Conservation (phyloP, 2,888 invertebrate species). For the Zhengitettix transpicula region DNA sequence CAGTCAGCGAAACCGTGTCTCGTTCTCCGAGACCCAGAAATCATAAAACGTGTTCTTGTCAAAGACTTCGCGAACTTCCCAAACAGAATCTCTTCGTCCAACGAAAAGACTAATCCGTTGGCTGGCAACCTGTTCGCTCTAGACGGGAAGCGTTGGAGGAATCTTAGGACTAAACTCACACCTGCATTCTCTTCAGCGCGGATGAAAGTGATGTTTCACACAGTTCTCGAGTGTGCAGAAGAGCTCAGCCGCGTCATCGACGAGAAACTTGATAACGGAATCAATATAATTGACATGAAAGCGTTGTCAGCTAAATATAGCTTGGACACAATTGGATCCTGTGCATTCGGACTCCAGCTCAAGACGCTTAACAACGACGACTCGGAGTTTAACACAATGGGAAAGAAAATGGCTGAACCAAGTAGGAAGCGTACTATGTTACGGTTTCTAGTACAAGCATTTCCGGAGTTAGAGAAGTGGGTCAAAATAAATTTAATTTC, state of each 20-base stretch:
- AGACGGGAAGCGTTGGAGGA: slow-evolving; percentile 42
- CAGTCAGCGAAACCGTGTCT: slow-evolving; percentile 32
- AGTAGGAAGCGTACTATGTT: slow-evolving; percentile 17
- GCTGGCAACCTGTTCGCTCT: slow-evolving; percentile 41
- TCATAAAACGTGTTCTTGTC: slow-evolving; percentile 37
- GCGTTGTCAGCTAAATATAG: slow-evolving; percentile 21
- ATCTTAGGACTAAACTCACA: slow-evolving; percentile 40
- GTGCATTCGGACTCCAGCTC: slow-evolving; percentile 29
- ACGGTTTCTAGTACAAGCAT: slow-evolving; percentile 20
- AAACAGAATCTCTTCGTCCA: slow-evolving; percentile 44
- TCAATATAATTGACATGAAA: slow-evolving; percentile 20
- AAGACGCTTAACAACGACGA: slow-evolving; percentile 13
- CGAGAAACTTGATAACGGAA: slow-evolving; percentile 20
- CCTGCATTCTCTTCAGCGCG: slow-evolving; percentile 51
- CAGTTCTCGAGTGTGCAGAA: slow-evolving; percentile 37
- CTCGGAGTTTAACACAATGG: slow-evolving; percentile 12
- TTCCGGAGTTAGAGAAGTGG: slow-evolving; percentile 21
- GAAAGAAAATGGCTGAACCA: slow-evolving; percentile 17
- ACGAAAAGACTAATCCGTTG: slow-evolving; percentile 40
- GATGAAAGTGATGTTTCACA: slow-evolving; percentile 44
- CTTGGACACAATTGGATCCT: slow-evolving; percentile 28
- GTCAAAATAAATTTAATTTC: slow-evolving; percentile 10
- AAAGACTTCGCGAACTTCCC: slow-evolving; percentile 48
- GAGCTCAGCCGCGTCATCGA: slow-evolving; percentile 31
- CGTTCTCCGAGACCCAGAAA: slow-evolving; percentile 41